A percentile compares a stretch with the other conserved stretches of the same genome.
Conservation (phyloP, 2,113 vertebrate species). For the Seriola aureovittata region DNA sequence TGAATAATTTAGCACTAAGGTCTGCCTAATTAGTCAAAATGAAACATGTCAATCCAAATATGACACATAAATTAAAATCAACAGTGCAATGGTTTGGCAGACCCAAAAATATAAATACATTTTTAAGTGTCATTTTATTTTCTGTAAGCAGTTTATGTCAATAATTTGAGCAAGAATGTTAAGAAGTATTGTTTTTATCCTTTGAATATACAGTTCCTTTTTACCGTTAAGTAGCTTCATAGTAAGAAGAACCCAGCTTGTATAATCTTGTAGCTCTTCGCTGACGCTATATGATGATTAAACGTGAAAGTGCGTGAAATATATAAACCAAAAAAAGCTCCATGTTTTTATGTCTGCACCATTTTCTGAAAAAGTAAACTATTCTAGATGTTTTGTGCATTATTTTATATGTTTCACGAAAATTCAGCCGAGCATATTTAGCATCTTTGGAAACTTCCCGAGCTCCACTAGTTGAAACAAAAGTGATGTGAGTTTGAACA, state of each 20-base stretch:
- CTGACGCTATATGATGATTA: not conserved
- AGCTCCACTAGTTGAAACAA: not conserved
- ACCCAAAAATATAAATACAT: not conserved
- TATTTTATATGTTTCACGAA: not conserved
- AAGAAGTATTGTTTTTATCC: not conserved
- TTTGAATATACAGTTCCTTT: not conserved
- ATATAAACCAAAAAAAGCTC: too few relatives aligned
- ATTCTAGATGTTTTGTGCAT: not conserved
- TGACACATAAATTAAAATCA: slow-evolving; percentile 42
- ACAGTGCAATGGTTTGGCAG: not conserved
- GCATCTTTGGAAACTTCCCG: not conserved
- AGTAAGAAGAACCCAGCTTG: not conserved
- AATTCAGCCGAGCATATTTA: not conserved
- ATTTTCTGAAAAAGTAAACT: not conserved
- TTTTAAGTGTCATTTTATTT: slow-evolving; percentile 15
- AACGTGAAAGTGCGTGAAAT: not conserved
- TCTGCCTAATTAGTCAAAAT: slow-evolving; percentile 74
- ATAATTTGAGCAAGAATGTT: not conserved
- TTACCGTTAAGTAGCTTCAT: not conserved
- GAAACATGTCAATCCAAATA: slow-evolving; percentile 72
- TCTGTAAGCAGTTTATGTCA: not conserved
- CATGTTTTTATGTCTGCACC: too few relatives aligned
- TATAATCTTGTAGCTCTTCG: not conserved
- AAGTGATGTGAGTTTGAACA: not conserved
- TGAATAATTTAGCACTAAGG: slow-evolving; percentile 76